phyloP scores from a whole-genome alignment of 2,797 vertebrate species.

The Morelia viridis region DNA sequence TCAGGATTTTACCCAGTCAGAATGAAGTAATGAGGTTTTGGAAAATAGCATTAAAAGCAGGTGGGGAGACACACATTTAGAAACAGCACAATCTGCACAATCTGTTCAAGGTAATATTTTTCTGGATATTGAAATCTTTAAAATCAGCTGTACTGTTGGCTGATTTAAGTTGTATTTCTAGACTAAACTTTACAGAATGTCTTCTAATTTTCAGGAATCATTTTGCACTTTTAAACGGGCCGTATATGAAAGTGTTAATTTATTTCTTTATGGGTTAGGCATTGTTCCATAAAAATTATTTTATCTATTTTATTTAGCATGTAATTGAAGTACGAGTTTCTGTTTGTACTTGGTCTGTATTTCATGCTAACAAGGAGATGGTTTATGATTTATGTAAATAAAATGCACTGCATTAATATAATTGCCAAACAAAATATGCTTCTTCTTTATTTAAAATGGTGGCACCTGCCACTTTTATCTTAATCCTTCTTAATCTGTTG shows the following conservation, averaged over 20 bases:
- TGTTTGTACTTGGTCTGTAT: slow-evolving; percentile 74
- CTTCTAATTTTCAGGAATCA: slow-evolving; percentile 70
- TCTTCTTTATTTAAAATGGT: slow-evolving; percentile 36
- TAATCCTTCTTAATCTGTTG: slow-evolving; percentile 54
- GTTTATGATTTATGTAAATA: slow-evolving; percentile 77
- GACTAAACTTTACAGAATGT: slow-evolving; percentile 65
- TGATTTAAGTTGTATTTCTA: slow-evolving; percentile 67
- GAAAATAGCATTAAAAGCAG: slow-evolving; percentile 57
- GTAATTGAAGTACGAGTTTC: slow-evolving; percentile 72
- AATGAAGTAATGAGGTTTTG: slow-evolving; percentile 47
- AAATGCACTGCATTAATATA: slow-evolving; percentile 71
- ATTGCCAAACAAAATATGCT: slow-evolving; percentile 62
- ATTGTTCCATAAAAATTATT: slow-evolving; percentile 81
- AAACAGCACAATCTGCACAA: slow-evolving; percentile 80
- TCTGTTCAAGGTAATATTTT: slow-evolving; percentile 70
- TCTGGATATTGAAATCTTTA: slow-evolving; percentile 70
- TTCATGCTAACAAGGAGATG: slow-evolving; percentile 71
- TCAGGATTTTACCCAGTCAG: slow-evolving; percentile 63
- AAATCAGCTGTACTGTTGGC: slow-evolving; percentile 63
- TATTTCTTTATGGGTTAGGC: slow-evolving; percentile 74
- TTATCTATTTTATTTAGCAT: slow-evolving; percentile 88
- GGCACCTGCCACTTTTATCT: slow-evolving; percentile 49
- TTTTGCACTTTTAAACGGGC: slow-evolving; percentile 78
- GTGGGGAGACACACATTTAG: slow-evolving; percentile 43
- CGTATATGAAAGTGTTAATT: slow-evolving; percentile 81